Base-by-base conservation (phyloP, 2,888 invertebrate species). In the Chrysina gloriosa region DNA sequence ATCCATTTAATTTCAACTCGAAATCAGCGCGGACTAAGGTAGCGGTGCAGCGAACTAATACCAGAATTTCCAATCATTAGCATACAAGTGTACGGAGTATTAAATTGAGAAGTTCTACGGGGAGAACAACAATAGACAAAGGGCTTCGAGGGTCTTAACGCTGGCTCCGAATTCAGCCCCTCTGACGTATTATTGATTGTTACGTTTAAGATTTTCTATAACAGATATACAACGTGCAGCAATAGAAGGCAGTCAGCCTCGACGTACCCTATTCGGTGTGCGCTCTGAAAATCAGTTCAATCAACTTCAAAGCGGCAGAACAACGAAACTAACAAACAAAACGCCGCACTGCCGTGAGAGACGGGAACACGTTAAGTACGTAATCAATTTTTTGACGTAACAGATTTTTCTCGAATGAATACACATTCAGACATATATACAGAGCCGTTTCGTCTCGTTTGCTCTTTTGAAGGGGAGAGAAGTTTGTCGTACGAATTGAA, bases 81-180 rank as follows among this genome's bases (percentile, higher is more conserved):
- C 67, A 67, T 66, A 66, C 66, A 67, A 67, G 67, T 67, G 63
- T 67, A 63, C 67, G 27, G 29, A 36, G 67, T 50, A 67, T 67
- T 67, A 67, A 63, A 61, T 67, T 63, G 63, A 67, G 67, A 63
- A 63, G 52, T 67, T 52, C 63, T 39, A 63, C 25, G 67, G 52
- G 67, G 67, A 67, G 67, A 61, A 34, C 42, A 67, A 67, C 67
- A 67, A 67, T 67, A 67, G 67, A 63, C 63, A 63, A 67, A 63
- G 63, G 63, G 67, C 67, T 67, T 36, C 42, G 39, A 67, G 67
- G 63, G 67, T 61, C 67, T 63, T 67, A 48, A 42, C 50, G 67
- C 34, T 7, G 54, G 47, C 48, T 25, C 36, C 39, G 63, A 63
- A 63, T 48, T 63, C 50, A 63, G 34, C 36, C 48, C 63, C 63